phyloP scores from a whole-genome alignment of 2,113 vertebrate species.

The Cygnus atratus region DNA sequence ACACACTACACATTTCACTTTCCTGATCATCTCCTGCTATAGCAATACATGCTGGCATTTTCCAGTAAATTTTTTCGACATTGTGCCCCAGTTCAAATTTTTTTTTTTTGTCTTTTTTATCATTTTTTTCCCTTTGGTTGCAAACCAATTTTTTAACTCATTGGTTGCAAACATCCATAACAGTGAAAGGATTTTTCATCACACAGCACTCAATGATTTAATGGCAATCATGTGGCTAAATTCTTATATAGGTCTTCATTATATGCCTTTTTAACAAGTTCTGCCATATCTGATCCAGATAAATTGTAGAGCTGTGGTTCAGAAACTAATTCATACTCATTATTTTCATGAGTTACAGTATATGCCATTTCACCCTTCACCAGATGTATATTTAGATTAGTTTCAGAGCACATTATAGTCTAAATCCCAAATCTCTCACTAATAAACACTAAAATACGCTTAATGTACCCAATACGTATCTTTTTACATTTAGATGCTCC shows the following conservation, averaged over 20 bases:
- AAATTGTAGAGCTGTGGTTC: neutral
- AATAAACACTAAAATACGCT: constrained; percentile 48
- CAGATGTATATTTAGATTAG: constrained; percentile 6
- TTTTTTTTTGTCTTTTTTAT: neutral
- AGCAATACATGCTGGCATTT: neutral
- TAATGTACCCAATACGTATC: constrained; percentile 8
- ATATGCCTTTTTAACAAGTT: neutral
- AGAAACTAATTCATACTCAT: constrained; percentile 16
- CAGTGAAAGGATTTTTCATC: neutral
- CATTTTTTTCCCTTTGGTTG: neutral
- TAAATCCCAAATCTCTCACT: constrained; percentile 30
- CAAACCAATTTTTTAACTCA: neutral
- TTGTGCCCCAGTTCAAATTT: neutral
- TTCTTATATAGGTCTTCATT: neutral
- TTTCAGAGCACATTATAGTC: constrained; percentile 8
- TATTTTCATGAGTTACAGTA: constrained; percentile 18
- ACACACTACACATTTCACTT: neutral
- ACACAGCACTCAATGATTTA: neutral
- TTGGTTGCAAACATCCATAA: neutral
- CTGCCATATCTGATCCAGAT: constrained; percentile 9
- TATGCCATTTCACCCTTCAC: constrained; percentile 23
- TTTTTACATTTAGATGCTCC: constrained; percentile 21
- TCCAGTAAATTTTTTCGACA: neutral
- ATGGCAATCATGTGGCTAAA: neutral
- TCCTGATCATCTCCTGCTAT: neutral